Evolutionary conservation across 1,140 invertebrate species (phyloP).

Genomic region (Drosophila cardini): DNA sequence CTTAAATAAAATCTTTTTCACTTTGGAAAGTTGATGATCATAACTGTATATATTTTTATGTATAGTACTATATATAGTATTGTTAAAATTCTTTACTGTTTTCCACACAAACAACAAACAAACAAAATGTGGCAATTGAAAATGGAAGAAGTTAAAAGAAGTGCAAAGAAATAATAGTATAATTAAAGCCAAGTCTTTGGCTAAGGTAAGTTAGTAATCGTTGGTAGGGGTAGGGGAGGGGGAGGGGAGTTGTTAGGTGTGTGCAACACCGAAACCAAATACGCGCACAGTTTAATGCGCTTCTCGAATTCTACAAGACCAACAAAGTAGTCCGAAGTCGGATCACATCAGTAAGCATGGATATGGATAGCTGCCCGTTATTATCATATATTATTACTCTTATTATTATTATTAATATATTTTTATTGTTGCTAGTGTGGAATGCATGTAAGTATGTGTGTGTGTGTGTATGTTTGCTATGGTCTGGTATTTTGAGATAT

Average conservation of each 20-base stretch:
- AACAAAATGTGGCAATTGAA: conserved; percentile 17
- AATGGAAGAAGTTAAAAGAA: conserved; percentile 16
- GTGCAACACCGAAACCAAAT: conserved; percentile 74
- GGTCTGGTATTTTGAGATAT: conserved; percentile 1
- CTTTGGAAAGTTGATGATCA: too few species aligned
- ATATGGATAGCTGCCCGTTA: conserved; percentile 51
- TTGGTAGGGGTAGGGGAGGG: background rate
- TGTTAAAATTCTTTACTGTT: conserved; percentile 12
- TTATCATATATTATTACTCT: conserved; percentile 12
- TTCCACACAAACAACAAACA: conserved; percentile 6
- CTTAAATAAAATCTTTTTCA: too few species aligned
- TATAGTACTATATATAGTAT: too few species aligned
- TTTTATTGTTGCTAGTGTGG: too few species aligned
- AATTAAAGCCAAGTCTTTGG: conserved; percentile 28
- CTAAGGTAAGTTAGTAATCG: background rate
- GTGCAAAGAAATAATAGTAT: conserved; percentile 29
- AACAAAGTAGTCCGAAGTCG: conserved; percentile 11
- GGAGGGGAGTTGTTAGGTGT: conserved; percentile 21
- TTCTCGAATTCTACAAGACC: conserved; percentile 64
- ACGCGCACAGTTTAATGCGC: conserved; percentile 63
- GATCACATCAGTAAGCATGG: conserved; percentile 55
- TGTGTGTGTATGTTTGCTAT: background rate
- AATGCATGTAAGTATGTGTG: background rate
- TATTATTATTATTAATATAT: too few species aligned
- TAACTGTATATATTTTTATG: too few species aligned